phyloP scores from a whole-genome alignment of 1,140 invertebrate genomes.

The Danaus plexippus region DNA sequence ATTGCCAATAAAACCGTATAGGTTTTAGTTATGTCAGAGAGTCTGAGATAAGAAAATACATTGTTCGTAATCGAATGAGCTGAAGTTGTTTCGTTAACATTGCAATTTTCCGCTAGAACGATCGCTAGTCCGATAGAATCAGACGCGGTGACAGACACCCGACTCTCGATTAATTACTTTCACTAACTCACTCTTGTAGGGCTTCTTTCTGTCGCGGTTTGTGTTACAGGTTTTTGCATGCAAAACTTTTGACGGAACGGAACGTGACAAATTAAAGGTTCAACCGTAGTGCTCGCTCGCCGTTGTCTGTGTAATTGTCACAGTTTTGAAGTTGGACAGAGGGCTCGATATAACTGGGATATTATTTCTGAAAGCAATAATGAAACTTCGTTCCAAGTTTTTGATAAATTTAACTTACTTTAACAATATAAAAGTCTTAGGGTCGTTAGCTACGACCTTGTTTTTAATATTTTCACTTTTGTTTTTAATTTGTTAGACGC shows the following conservation, averaged over 20 bases:
- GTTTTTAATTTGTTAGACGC: no score
- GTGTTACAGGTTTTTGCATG: constrained; percentile 54
- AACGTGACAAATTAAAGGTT: constrained; percentile 37
- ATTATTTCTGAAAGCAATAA: no score
- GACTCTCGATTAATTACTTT: constrained; percentile 62
- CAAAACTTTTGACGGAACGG: constrained; percentile 33
- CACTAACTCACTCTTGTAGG: constrained; percentile 48
- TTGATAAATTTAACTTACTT: no score
- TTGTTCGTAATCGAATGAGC: no score
- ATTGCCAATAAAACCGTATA: no score
- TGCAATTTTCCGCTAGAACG: constrained; percentile 41
- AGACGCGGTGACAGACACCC: constrained; percentile 53
- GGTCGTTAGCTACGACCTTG: no score
- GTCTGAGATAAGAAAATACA: no score
- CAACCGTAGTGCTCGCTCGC: constrained; percentile 23
- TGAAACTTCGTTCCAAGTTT: no score
- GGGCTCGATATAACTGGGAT: constrained; percentile 1
- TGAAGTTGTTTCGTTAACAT: no score
- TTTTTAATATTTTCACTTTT: no score
- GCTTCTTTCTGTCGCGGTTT: constrained; percentile 49
- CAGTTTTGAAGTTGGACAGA: constrained; percentile 21
- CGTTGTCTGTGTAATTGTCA: constrained; percentile 28
- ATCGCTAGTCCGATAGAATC: constrained; percentile 42
- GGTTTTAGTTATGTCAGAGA: no score
- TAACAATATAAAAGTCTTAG: no score